Evolutionary conservation across 2,113 vertebrate species (phyloP), one percentile per base, ranked within the genome.

Genomic region (Lonchura striata): DNA sequence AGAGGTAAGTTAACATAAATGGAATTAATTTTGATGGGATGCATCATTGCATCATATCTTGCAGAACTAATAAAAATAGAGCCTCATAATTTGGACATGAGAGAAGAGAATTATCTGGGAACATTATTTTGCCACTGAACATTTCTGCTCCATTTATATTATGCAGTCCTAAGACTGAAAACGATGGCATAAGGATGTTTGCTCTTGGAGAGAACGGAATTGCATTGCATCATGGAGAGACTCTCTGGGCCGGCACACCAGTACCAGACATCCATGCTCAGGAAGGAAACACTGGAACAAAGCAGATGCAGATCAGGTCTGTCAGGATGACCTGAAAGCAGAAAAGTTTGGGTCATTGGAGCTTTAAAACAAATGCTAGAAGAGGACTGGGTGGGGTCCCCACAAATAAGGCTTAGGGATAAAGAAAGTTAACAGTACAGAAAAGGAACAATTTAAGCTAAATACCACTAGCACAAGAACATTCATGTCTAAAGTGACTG

Each of bases 41-140:
- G 86, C 56, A 80, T 77, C 11, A 41, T 2, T 5, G 7, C 1
- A 4, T 56, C 30, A 22, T 50, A 46, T 9, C n/a, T 44, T 69
- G 53, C 46, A 69, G 71, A 86, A 77, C 23, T 84, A 91, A 84
- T 61, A 91, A 90, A 90, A 94, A 70, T 8, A 68, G 66, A 87
- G 23, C 7, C 31, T 79, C 52, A 56, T 61, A 42, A 88, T 76
- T 59, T 78, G 44, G 52, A 86, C 92, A 75, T 47, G 15, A 78
- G 41, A 72, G 30, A 9, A 74, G 14, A 60, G 25, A 75, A 35
- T 11, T 50, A 75, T n/a, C 22, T 50, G 50, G 20, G 65, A 78
- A 70, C 21, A 50, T 66, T n/a, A 57, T 28, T 37, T 54, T 59
- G 39, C 10, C 68, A 72, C 39, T 42, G 21, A 25, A 71, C 61